Conservation (phyloP, 2,888 invertebrate genomes). For the Flexamia atlantica region DNA sequence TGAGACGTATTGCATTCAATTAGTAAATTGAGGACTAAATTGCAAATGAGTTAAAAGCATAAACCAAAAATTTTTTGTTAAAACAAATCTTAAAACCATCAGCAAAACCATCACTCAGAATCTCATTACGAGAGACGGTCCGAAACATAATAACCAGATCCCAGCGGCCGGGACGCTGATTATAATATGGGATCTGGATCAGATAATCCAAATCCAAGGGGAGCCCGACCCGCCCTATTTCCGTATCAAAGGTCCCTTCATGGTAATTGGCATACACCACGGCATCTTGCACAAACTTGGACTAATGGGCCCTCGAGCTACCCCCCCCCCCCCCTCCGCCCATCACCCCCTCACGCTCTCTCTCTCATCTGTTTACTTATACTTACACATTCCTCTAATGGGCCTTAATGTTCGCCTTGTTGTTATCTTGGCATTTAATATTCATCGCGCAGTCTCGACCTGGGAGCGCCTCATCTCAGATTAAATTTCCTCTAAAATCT, state of each 20-base stretch:
- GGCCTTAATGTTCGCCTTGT: conserved; percentile 52
- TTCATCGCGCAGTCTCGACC: conserved; percentile 48
- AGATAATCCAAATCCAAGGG: conserved; percentile 10
- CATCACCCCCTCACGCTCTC: neutral
- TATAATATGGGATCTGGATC: conserved; percentile 42
- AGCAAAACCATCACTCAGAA: neutral
- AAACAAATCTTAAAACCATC: neutral
- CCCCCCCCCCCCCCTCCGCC: neutral
- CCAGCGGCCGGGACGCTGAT: conserved; percentile 15
- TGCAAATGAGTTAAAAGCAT: no score
- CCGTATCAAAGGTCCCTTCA: conserved; percentile 46
- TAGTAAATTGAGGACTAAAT: no score
- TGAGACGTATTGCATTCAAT: no score
- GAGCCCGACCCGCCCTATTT: neutral
- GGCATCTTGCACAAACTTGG: conserved; percentile 43
- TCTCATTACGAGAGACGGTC: neutral
- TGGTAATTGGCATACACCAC: conserved; percentile 51
- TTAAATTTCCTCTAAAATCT: conserved; percentile 49
- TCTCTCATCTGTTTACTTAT: conserved; percentile 41
- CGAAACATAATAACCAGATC: conserved; percentile 1
- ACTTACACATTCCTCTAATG: conserved; percentile 57
- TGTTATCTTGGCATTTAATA: conserved; percentile 55
- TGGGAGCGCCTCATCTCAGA: conserved; percentile 2
- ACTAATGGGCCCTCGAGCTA: conserved; percentile 42
- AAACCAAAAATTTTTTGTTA: no score